Percentiles rank a stretch among this genome's conserved stretches.
phyloP scores from a whole-genome alignment of 2,797 vertebrate species.

The Crenichthys baileyi region DNA sequence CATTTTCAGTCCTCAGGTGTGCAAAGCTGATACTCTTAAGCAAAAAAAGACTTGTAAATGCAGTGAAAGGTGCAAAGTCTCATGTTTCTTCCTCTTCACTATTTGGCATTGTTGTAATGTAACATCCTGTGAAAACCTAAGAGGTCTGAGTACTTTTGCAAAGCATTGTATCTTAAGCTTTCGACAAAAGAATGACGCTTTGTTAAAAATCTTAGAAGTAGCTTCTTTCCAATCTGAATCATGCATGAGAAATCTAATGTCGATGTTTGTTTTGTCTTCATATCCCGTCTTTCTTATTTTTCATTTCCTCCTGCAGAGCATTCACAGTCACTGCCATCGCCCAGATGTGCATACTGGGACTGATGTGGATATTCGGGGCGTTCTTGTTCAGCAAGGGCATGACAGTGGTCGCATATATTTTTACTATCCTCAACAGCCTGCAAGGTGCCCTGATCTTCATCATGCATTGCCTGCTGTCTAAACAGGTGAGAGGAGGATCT shows the following conservation, averaged over 20 bases:
- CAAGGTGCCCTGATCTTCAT: conserved; percentile 89
- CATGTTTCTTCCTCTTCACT: background rate
- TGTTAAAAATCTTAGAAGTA: background rate
- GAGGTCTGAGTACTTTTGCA: background rate
- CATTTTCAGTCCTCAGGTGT: background rate
- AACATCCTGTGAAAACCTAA: background rate
- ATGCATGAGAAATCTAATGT: conserved; percentile 20
- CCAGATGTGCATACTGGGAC: conserved; percentile 87
- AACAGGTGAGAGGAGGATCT: conserved; percentile 77
- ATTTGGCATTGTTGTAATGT: background rate
- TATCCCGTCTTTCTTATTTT: background rate
- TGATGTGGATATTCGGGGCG: conserved; percentile 88
- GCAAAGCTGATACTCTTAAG: background rate
- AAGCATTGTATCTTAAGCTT: background rate
- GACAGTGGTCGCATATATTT: conserved; percentile 75
- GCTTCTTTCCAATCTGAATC: conserved; percentile 22
- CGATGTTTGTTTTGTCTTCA: conserved; percentile 17
- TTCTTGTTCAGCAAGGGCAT: conserved; percentile 79
- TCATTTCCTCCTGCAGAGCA: conserved; percentile 66
- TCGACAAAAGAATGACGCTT: background rate
- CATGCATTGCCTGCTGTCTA: conserved; percentile 88
- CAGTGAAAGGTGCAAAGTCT: background rate
- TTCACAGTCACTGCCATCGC: conserved; percentile 86
- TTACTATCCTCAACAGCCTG: conserved; percentile 86
- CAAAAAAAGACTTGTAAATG: background rate